These are phyloP conservation scores for Podocnemis expansa DNA, from an alignment of 2,113 vertebrate genomes.

Conservation along the genomic window DNA sequence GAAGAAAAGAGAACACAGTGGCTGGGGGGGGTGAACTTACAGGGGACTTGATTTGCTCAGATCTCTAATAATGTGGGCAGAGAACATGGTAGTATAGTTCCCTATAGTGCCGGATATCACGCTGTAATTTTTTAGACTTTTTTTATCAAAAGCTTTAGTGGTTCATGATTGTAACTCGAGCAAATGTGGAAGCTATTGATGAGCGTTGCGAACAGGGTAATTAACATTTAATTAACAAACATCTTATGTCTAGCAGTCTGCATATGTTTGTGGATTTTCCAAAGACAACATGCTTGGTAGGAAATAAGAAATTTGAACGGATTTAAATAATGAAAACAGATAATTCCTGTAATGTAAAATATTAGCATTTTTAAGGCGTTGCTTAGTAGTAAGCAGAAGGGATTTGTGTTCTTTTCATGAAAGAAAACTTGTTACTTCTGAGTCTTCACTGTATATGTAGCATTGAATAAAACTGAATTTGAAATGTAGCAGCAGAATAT, in stretches of 20 bases:
- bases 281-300: neutral
- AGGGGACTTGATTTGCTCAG: neutral
- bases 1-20: neutral
- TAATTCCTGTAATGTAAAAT: neutral
- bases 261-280: neutral
- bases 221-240: constrained; percentile 28
- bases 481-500: neutral
- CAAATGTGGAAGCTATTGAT: neutral
- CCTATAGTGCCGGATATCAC: neutral
- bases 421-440: neutral
- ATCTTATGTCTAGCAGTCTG: neutral
- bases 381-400: neutral
- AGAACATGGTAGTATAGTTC: neutral
- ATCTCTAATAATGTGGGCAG: neutral
- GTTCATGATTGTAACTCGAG: neutral
- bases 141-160: neutral
- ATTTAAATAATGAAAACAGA: neutral
- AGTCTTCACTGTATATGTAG: neutral
- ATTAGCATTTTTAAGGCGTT: neutral
- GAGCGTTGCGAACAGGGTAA: neutral
- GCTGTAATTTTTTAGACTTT: neutral
- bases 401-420: neutral
- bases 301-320: neutral
- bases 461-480: neutral
- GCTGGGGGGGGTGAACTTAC: neutral